Evolutionary conservation across 2,888 invertebrate species (phyloP).

Genomic region (Drosophila acutilabella): DNA sequence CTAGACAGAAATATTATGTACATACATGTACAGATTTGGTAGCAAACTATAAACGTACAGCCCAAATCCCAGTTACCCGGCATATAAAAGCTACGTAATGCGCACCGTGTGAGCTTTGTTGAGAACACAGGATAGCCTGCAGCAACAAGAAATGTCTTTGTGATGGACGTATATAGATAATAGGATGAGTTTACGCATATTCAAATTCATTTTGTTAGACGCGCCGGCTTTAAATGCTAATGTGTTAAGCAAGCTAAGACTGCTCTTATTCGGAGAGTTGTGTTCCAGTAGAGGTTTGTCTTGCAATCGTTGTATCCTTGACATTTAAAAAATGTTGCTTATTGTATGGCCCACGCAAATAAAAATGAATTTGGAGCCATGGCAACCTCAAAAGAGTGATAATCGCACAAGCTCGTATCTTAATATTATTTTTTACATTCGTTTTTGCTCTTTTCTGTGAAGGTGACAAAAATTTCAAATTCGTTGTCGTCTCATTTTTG

Average conservation of each 20-base stretch:
- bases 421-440: slow-evolving; percentile 18
- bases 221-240: slow-evolving; percentile 28
- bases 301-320: slow-evolving; percentile 67
- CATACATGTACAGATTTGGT: neutral
- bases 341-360: slow-evolving; percentile 32
- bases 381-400: slow-evolving; percentile 24
- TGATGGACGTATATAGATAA: slow-evolving; percentile 56
- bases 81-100: slow-evolving; percentile 65
- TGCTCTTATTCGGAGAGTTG: slow-evolving; percentile 1
- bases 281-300: slow-evolving; percentile 14
- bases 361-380: slow-evolving; percentile 42
- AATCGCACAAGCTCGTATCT: slow-evolving; percentile 28
- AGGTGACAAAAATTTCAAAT: slow-evolving; percentile 41
- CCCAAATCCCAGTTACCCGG: slow-evolving; percentile 19
- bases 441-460: slow-evolving; percentile 25
- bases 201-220: slow-evolving; percentile 73
- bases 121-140: slow-evolving; percentile 42
- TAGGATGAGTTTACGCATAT: slow-evolving; percentile 63
- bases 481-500: slow-evolving; percentile 23
- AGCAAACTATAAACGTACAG: neutral
- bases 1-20: neutral
- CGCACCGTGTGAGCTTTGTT: slow-evolving; percentile 47
- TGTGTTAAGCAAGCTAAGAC: slow-evolving; percentile 20
- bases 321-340: slow-evolving; percentile 60
- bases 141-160: slow-evolving; percentile 30